phyloP scores from a whole-genome alignment of 2,888 invertebrate genomes.

The Caenorhabditis becei region DNA sequence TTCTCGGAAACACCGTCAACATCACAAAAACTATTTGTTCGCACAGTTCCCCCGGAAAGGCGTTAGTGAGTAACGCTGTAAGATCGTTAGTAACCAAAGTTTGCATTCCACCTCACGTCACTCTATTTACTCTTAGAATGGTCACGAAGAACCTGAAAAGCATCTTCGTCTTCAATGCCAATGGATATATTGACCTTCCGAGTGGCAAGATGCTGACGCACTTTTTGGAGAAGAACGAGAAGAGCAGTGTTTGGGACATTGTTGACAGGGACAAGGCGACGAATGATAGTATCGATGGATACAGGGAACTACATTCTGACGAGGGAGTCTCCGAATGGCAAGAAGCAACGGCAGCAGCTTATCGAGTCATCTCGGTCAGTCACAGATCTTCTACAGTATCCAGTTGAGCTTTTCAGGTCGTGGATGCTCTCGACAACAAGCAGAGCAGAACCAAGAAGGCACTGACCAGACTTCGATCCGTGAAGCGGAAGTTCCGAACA shows the following conservation, averaged over 20 bases:
- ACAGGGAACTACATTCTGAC: slow-evolving; percentile 70
- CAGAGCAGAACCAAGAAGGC: slow-evolving; percentile 64
- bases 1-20: slow-evolving; percentile 76
- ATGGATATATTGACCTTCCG: slow-evolving; percentile 75
- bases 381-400: background rate
- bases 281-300: slow-evolving; percentile 71
- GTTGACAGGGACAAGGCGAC: slow-evolving; percentile 66
- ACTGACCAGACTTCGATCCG: slow-evolving; percentile 61
- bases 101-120: background rate
- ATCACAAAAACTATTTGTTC: slow-evolving; percentile 69
- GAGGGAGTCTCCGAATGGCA: slow-evolving; percentile 69
- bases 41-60: slow-evolving; percentile 70
- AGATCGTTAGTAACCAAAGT: slow-evolving; percentile 67
- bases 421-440: slow-evolving; percentile 62
- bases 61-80: slow-evolving; percentile 74
- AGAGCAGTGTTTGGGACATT: slow-evolving; percentile 76
- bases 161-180: slow-evolving; percentile 75
- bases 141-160: slow-evolving; percentile 71
- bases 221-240: slow-evolving; percentile 77
- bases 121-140: slow-evolving; percentile 61
- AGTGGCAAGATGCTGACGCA: slow-evolving; percentile 72
- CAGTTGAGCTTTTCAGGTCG: slow-evolving; percentile 62
- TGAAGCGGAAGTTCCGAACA: slow-evolving; percentile 65
- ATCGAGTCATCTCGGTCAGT: slow-evolving; percentile 65
- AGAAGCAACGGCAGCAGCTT: slow-evolving; percentile 62